Evolutionary conservation across 2,113 vertebrate species (phyloP).

Genomic region (Larimichthys crocea): DNA sequence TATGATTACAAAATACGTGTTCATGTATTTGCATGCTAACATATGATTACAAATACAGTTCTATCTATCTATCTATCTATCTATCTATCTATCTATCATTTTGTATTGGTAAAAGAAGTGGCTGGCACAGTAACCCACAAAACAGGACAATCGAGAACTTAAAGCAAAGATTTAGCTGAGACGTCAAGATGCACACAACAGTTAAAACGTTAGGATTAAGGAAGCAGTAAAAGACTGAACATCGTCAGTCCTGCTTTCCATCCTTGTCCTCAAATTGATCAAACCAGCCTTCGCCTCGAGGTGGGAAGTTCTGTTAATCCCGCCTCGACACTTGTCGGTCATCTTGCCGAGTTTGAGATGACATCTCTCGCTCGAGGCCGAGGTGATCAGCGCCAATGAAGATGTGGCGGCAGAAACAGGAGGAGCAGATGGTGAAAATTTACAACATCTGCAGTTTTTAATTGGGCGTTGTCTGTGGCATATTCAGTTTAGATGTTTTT

Average conservation of each 20-base stretch:
- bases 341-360: slow-evolving; percentile 12
- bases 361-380: slow-evolving; percentile 9
- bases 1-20: too few relatives aligned
- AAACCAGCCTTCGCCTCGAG: background rate
- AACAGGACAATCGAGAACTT: background rate
- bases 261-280: slow-evolving; percentile 17
- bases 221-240: background rate
- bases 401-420: background rate
- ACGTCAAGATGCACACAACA: background rate
- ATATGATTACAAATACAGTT: too few relatives aligned
- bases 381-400: slow-evolving; percentile 20
- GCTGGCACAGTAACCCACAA: too few relatives aligned
- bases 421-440: slow-evolving; percentile 28
- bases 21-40: too few relatives aligned
- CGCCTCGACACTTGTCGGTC: slow-evolving; percentile 21
- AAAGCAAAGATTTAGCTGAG: background rate
- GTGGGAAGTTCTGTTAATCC: slow-evolving; percentile 28
- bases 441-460: slow-evolving; percentile 15
- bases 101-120: background rate
- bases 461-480: background rate
- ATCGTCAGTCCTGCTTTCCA: background rate
- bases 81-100: too few relatives aligned
- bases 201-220: background rate
- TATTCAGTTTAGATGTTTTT: background rate
- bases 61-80: too few relatives aligned